Conservation (phyloP, 2,113 vertebrate species). For the Sebastes fasciatus region DNA sequence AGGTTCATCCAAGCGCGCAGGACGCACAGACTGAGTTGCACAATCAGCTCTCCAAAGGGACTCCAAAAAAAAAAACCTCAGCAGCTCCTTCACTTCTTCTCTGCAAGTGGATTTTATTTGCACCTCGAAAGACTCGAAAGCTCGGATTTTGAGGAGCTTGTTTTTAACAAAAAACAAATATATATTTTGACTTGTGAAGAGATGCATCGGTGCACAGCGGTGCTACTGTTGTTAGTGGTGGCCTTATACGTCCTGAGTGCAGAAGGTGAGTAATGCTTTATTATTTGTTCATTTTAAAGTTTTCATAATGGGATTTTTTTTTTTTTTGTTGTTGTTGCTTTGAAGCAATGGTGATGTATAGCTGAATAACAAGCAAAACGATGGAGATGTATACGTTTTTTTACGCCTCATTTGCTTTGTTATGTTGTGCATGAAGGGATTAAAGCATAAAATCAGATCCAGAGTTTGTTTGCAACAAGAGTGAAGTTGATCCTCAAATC, state of each 20-base stretch:
- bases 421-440: neutral
- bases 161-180: neutral
- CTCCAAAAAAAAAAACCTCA: conserved; percentile 16
- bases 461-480: neutral
- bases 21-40: conserved; percentile 69
- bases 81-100: conserved; percentile 8
- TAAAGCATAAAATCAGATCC: neutral
- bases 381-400: neutral
- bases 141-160: conserved; percentile 39
- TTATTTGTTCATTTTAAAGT: neutral
- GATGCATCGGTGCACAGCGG: conserved; percentile 92
- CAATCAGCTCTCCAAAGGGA: conserved; percentile 57
- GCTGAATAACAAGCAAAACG: neutral
- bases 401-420: neutral
- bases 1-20: conserved; percentile 50
- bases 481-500: neutral
- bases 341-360: neutral
- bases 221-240: conserved; percentile 90
- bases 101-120: conserved; percentile 56
- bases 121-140: conserved; percentile 14
- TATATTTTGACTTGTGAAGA: conserved; percentile 51
- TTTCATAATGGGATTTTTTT: neutral
- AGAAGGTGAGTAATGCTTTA: conserved; percentile 87
- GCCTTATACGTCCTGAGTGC: conserved; percentile 87
- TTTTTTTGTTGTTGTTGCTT: neutral